These are phyloP conservation scores for Sibirionetta formosa DNA, from an alignment of 2,797 vertebrate species.

Conservation along the genomic window DNA sequence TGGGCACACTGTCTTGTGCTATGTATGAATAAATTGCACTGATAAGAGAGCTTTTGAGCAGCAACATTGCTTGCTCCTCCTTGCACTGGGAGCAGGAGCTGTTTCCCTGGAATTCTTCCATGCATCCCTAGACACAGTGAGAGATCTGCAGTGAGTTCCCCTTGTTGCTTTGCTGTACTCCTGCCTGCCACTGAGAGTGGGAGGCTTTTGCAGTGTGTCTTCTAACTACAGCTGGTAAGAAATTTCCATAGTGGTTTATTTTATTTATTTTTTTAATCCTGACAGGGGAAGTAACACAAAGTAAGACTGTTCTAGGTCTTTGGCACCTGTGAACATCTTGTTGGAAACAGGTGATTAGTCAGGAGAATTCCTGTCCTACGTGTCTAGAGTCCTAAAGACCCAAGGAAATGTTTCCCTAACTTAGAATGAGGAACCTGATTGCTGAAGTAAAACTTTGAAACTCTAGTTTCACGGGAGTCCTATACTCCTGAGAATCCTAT, in stretches of 20 bases:
- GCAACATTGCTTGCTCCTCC: not conserved
- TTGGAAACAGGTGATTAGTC: not conserved
- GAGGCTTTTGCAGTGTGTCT: not conserved
- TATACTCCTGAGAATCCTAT: not conserved
- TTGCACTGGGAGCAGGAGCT: not conserved
- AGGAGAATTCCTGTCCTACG: not conserved
- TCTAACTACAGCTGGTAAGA: not conserved
- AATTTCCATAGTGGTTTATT: rapidly evolving
- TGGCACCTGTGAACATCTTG: not conserved
- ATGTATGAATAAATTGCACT: not conserved
- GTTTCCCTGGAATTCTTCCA: not conserved
- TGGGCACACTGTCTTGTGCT: not conserved
- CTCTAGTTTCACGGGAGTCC: not conserved
- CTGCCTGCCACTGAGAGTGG: not conserved
- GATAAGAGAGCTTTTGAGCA: not conserved
- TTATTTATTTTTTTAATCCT: not conserved
- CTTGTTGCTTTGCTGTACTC: not conserved
- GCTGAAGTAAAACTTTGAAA: not conserved
- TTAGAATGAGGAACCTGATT: not conserved
- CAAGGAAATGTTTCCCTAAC: not conserved
- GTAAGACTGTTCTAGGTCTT: rapidly evolving
- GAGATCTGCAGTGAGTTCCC: not conserved
- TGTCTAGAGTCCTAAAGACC: not conserved
- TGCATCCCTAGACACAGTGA: too few species aligned
- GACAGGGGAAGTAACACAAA: not conserved